Evolutionary conservation across 2,113 vertebrate species (phyloP), one percentile per base, ranked within the genome.

Genomic region (Entelurus aequoreus): DNA sequence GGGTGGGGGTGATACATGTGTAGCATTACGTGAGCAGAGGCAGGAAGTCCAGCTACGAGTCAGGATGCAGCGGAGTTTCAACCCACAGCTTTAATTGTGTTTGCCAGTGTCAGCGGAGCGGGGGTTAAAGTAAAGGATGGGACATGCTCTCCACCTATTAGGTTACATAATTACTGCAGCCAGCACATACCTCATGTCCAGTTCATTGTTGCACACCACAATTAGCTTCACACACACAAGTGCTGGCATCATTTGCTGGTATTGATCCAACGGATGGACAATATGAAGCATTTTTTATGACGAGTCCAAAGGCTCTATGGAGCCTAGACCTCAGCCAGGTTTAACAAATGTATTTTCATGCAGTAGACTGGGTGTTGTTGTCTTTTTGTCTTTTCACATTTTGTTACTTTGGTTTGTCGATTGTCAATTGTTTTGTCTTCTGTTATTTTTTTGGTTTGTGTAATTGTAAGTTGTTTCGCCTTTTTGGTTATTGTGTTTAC

Each of bases 21-120:
- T 60, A 75, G 65, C 62, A 63, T 83, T 79, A 84, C 77, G 77
- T 56, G 81, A 76, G 77, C 75, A 71, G 77, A 84, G 75, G 81
- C 75, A 69, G 75, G 68, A 71, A 79, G 69, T 69, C 16, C 64
- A 64, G 63, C 76, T 80, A 80, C 72, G 70, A 74, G 80, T 84
- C 80, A 76, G 78, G 75, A 71, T 79, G 75, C 76, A 77, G 79
- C 75, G 54, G 78, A 8, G 62, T 71, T 68, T 70, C 72, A 54
- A 53, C 85, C 84, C 85, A 88, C 85, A 60, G 78, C 59, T 82
- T 84, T 87, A 85, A 86, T 88, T 84, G 75, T 77, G 75, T 81
- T 85, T 84, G 75, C 73, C 62, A 8, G 66, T 66, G 75, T 60
- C 6, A 28, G 48, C 62, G 60, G 71, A 55, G 62, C 70, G 69